A percentile compares a stretch with the other conserved stretches of the same genome.
phyloP scores from a whole-genome alignment of 2,888 invertebrate genomes.

The Meteorus colon region DNA sequence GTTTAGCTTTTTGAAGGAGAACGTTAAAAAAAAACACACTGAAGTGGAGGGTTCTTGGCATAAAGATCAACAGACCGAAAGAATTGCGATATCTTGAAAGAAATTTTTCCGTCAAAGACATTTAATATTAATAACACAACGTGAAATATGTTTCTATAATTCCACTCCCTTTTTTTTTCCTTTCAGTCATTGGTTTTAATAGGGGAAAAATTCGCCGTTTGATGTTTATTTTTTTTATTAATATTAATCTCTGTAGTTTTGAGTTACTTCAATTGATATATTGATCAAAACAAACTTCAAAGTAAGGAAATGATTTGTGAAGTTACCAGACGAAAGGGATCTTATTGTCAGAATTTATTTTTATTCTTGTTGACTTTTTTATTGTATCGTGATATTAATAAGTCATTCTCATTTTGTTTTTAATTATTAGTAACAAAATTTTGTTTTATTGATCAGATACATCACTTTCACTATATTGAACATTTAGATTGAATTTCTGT shows the following conservation, averaged over 20 bases:
- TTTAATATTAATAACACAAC: too few relatives aligned
- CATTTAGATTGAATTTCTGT: background rate
- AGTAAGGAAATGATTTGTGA: too few relatives aligned
- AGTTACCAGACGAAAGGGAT: background rate
- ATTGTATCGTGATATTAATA: background rate
- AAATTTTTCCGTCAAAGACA: background rate
- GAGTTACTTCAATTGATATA: background rate
- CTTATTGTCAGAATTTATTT: background rate
- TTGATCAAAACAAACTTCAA: background rate
- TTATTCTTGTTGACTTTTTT: background rate
- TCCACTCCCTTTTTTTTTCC: too few relatives aligned
- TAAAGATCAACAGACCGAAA: background rate
- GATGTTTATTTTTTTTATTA: too few relatives aligned
- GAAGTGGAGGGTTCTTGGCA: background rate
- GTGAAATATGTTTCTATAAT: too few relatives aligned
- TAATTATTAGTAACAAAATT: too few relatives aligned
- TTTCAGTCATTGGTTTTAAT: too few relatives aligned
- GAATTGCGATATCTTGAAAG: slow-evolving; percentile 9
- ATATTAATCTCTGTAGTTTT: too few relatives aligned
- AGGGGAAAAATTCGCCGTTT: too few relatives aligned
- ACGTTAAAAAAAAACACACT: background rate
- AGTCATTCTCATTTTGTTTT: too few relatives aligned
- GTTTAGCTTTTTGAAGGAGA: slow-evolving; percentile 1
- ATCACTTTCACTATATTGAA: background rate
- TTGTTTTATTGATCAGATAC: too few relatives aligned